Base-by-base conservation (phyloP, 2,797 vertebrate genomes). In the Hydrocynus forskahlii region DNA sequence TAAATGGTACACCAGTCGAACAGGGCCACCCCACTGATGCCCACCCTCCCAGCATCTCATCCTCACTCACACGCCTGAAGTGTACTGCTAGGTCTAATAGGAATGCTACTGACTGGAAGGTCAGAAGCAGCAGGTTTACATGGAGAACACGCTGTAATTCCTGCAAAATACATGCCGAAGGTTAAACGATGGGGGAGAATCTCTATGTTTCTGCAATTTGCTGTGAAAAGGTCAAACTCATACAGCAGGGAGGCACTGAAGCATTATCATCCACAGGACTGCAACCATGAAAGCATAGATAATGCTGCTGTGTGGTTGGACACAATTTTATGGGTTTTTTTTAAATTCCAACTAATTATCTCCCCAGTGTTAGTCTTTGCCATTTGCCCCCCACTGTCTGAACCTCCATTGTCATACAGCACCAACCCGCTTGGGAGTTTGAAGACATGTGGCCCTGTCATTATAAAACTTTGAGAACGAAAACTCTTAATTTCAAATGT, bases 1-100 rank as follows among this genome's bases (percentile, higher is more conserved):
- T 60, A 82, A 88, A 77, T 40, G 77, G 85, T 63, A 73, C 83
- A 83, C 40, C 72, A 68, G 80, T 89, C 69, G 29, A 63, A 66
- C 66, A 6, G 76, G 74, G 85, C 21, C 6, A 21, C 54, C 25
- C 66, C 48, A 19, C 54, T 1, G 50, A 62, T 21, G 81, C 81
- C 52, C 81, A 72, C 63, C 74, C 45, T 38, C 83, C 63, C 14
- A 60, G 43, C 55, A 73, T 76, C 17, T 38, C 16, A 62, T 52
- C 35, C 21, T 59, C 43, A 52, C 62, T 6, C 43, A 68, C 55
- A 76, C 19, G 23, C 16, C 19, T 63, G 25, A 66, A 29, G 55
- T 17, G 4, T 59, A 19, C 19, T 45, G 35, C 35, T 73, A 43
- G 66, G 69, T 62, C 45, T 45, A 40, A 57, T 35, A 72, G 38